phyloP scores from a whole-genome alignment of 1,140 invertebrate species.

The Agraylea sexmaculata region DNA sequence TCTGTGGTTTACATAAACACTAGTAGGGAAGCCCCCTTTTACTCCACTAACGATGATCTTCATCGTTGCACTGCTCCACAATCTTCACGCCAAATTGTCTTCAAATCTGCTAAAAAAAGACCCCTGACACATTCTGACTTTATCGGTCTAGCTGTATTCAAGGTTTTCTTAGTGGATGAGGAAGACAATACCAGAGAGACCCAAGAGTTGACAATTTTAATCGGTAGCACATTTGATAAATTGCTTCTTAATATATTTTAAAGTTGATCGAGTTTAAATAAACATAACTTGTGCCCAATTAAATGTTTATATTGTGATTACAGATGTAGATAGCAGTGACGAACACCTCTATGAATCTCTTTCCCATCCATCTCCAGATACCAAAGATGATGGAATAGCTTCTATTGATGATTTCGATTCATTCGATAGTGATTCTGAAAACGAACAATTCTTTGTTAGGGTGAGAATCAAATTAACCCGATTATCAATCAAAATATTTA shows the following conservation, averaged over 20 bases:
- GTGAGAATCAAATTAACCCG: constrained; percentile 1
- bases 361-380: constrained; percentile 25
- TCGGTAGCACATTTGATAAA: constrained; percentile 26
- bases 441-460: constrained; percentile 26
- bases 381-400: constrained; percentile 15
- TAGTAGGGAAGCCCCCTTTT: constrained; percentile 29
- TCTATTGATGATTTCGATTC: constrained; percentile 46
- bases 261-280: too few species aligned
- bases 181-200: constrained; percentile 31
- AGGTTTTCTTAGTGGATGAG: constrained; percentile 26
- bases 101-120: constrained; percentile 25
- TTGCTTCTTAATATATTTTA: not conserved
- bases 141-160: constrained; percentile 28
- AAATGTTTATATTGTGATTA: constrained; percentile 10
- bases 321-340: constrained; percentile 40
- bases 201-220: constrained; percentile 35
- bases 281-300: not conserved
- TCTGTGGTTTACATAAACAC: constrained; percentile 37
- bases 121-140: constrained; percentile 25
- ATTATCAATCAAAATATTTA: constrained; percentile 5
- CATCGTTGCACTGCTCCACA: constrained; percentile 14
- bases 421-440: constrained; percentile 49
- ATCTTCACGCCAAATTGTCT: constrained; percentile 22
- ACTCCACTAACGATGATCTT: constrained; percentile 34
- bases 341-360: constrained; percentile 50